phyloP scores from a whole-genome alignment of 1,140 invertebrate species.

The Drosophila pectinifera region DNA sequence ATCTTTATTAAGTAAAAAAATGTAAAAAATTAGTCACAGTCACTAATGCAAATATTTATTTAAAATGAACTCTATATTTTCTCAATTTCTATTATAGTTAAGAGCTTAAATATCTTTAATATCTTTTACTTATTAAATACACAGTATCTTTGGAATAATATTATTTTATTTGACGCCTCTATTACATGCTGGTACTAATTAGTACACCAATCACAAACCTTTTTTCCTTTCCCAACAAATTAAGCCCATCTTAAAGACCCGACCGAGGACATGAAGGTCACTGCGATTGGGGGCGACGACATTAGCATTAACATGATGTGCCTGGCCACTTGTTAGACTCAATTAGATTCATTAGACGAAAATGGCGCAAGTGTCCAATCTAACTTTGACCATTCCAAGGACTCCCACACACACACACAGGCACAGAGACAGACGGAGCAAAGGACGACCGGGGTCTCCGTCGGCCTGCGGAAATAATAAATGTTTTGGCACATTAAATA shows the following conservation, averaged over 20 bases:
- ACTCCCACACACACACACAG: slow-evolving; percentile 6
- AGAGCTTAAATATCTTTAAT: not conserved
- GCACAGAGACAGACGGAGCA: not conserved
- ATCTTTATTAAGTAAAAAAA: not conserved
- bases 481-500: slow-evolving; percentile 75
- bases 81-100: not conserved
- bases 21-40: not conserved
- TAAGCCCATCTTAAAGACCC: slow-evolving; percentile 18
- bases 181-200: not conserved
- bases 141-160: not conserved
- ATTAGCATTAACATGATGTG: slow-evolving; percentile 56
- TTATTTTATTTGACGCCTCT: not conserved
- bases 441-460: slow-evolving; percentile 7
- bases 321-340: slow-evolving; percentile 69
- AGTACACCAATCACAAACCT: not conserved
- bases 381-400: slow-evolving; percentile 75
- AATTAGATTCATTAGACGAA: slow-evolving; percentile 76
- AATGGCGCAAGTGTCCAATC: slow-evolving; percentile 79
- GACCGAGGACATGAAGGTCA: slow-evolving; percentile 35
- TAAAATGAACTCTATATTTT: not conserved
- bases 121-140: not conserved
- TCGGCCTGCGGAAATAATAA: slow-evolving; percentile 73
- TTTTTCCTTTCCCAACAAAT: not conserved
- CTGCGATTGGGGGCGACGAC: slow-evolving; percentile 26
- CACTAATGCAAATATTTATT: not conserved